Percentiles rank a stretch among this genome's conserved stretches.
phyloP scores from a whole-genome alignment of 2,888 invertebrate genomes.

The Hyalella azteca region DNA sequence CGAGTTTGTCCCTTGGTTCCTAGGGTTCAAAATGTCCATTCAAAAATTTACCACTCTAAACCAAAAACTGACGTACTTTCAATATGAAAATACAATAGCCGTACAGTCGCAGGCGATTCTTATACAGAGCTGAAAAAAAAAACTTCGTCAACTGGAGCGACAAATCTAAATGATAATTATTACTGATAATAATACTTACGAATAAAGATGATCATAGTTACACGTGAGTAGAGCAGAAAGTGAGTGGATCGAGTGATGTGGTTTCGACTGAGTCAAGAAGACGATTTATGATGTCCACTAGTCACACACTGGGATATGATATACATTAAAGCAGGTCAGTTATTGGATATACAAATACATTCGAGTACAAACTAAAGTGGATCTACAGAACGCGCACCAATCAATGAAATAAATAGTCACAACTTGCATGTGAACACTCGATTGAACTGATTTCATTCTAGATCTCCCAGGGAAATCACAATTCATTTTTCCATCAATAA shows the following conservation, averaged over 20 bases:
- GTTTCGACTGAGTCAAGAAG: neutral
- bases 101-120: neutral
- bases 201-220: slow-evolving; percentile 27
- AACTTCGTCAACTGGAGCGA: neutral
- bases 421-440: neutral
- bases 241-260: slow-evolving; percentile 35
- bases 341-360: slow-evolving; percentile 30
- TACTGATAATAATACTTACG: slow-evolving; percentile 12
- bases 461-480: neutral
- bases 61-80: slow-evolving; percentile 26
- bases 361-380: slow-evolving; percentile 35
- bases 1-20: too few relatives aligned
- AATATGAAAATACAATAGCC: slow-evolving; percentile 32
- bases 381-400: slow-evolving; percentile 4
- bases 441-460: neutral
- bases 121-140: slow-evolving; percentile 26
- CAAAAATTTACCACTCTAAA: too few relatives aligned
- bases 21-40: too few relatives aligned
- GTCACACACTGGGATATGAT: slow-evolving; percentile 24
- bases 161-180: slow-evolving; percentile 23
- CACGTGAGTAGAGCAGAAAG: slow-evolving; percentile 25
- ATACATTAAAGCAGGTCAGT: slow-evolving; percentile 34
- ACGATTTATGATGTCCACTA: neutral
- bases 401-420: slow-evolving; percentile 24
- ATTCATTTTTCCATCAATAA: too few relatives aligned